Evolutionary conservation across 2,797 vertebrate genomes (phyloP).

Genomic region (Tenualosa thibaudeaui): DNA sequence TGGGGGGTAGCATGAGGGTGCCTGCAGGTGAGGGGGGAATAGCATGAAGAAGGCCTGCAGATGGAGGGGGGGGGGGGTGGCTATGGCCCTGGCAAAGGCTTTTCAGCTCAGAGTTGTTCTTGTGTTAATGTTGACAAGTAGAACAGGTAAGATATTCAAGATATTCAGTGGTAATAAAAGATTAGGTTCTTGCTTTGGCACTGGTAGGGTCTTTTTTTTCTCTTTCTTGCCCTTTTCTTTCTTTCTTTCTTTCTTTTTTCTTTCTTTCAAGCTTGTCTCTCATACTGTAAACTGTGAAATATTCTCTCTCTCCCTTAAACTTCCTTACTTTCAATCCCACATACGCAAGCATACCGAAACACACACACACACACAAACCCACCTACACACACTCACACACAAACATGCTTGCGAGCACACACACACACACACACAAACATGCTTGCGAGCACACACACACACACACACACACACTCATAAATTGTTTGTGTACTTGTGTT

Average conservation of each 20-base stretch:
- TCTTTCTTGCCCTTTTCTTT: not conserved
- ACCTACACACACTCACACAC: not conserved
- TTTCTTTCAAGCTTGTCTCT: not conserved
- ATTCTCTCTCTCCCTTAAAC: not conserved
- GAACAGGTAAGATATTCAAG: not conserved
- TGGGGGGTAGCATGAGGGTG: no score
- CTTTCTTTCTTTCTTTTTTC: not conserved
- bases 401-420: not conserved
- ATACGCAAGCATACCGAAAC: not conserved
- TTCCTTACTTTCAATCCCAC: not conserved
- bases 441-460: not conserved
- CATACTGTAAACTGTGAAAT: not conserved
- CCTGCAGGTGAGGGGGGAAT: not conserved
- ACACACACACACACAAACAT: conserved; percentile 10
- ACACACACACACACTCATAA: not conserved
- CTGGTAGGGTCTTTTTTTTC: not conserved
- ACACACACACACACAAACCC: not conserved
- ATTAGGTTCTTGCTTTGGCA: not conserved
- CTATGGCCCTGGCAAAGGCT: not conserved
- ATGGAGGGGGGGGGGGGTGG: not conserved
- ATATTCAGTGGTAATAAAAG: not conserved
- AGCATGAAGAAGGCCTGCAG: no score
- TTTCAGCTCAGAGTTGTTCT: not conserved
- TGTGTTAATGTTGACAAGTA: not conserved
- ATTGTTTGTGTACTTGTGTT: not conserved